Conservation (phyloP, 2,113 vertebrate genomes). For the Podarcis muralis region DNA sequence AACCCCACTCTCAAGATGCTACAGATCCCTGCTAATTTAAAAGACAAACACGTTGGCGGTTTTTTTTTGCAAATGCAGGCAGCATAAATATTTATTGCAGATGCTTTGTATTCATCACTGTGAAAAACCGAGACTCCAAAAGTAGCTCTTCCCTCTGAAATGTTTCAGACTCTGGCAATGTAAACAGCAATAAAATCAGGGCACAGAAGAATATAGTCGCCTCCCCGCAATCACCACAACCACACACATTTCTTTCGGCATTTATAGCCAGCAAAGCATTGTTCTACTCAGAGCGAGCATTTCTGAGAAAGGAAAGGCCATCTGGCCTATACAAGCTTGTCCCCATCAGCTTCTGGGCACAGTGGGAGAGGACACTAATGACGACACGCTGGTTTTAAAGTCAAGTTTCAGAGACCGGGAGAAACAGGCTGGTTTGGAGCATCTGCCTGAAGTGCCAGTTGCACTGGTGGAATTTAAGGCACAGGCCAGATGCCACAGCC, state of each 20-base stretch:
- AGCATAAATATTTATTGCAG: conserved; percentile 61
- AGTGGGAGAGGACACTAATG: background rate
- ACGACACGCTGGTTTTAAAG: background rate
- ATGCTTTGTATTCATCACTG: conserved; percentile 33
- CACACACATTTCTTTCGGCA: background rate
- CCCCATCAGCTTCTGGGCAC: background rate
- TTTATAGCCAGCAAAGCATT: conserved; percentile 17
- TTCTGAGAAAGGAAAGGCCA: background rate
- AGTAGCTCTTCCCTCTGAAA: conserved; percentile 21
- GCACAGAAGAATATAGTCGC: background rate
- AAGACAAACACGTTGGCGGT: conserved; percentile 40
- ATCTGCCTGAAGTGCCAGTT: conserved; percentile 12
- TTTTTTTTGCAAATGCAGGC: conserved; percentile 45
- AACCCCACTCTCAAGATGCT: conserved; percentile 39
- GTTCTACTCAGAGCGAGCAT: background rate
- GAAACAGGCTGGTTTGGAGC: background rate
- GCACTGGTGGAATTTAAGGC: background rate
- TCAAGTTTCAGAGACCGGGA: conserved; percentile 15
- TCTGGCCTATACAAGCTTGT: conserved; percentile 13
- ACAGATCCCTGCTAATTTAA: conserved; percentile 55
- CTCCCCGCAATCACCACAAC: too few relatives aligned
- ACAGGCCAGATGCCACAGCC: background rate
- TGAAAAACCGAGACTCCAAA: conserved; percentile 10
- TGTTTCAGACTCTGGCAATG: conserved; percentile 24
- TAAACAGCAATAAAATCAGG: conserved; percentile 18